Base-by-base conservation (phyloP, 2,113 vertebrate genomes). In the Phaethon lepturus region DNA sequence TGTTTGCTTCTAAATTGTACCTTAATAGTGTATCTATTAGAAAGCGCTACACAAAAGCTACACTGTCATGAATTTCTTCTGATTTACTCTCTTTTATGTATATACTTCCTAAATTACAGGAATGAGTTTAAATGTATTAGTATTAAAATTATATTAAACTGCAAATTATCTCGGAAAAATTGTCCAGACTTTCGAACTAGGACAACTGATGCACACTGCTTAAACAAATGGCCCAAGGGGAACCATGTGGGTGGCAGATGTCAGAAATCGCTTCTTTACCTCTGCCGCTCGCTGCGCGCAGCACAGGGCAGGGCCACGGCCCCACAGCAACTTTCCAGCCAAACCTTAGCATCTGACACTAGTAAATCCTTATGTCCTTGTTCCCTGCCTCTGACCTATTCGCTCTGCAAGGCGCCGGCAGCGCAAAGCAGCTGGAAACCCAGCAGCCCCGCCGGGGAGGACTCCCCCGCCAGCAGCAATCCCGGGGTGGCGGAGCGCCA, bases 381-480 rank as follows among this genome's bases (percentile, higher is more conserved):
- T 12, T 53, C 23, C 38, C n/a, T 19, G 33, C 33, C 74, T 53
- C 47, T 29, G 50, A 62, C 7, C 73, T 44, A 5, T 10, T 10
- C 1, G 0, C 42, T 56, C 56, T 10, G 50, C 31, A 25, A 6
- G 0, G 10, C 38, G 29, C 4, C 17, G 14, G 52, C 63, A 35
- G 20, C 2, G 9, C 55, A 20, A 17, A 66, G 75, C 64, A 23
- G 50, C 10, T 26, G 35, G 35, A 38, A 55, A 23, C 19, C 38
- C 47, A 47, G 5, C 42, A 52, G 49, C 33, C 26, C 47, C 31
- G 58, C 52, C 58, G 35, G 56, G 52, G 28, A 58, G 33, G 59
- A 28, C 7, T 45, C 24, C 31, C 45, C 35, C 0, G 0, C 4
- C 1, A 17, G n/a, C 38, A 13, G 20, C 7, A 31, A 55, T 28